Base-by-base conservation (phyloP, 1,140 invertebrate species). In the Bacillus rossius region DNA sequence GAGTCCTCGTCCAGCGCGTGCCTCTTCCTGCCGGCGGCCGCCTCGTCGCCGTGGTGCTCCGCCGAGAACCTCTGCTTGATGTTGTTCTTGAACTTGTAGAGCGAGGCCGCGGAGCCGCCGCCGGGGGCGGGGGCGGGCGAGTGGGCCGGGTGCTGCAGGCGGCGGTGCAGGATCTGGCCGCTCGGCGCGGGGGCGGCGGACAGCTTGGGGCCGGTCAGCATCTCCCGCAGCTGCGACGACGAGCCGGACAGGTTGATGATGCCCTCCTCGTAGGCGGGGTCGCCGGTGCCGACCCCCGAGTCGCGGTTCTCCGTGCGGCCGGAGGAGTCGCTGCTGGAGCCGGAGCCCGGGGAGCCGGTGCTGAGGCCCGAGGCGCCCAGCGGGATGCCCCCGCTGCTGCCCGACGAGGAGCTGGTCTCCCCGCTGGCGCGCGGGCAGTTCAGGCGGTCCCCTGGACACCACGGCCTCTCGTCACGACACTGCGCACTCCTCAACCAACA, bases 51-150 rank as follows among this genome's bases (percentile, higher is more conserved):
- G 22, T 38, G 17, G 25, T 50, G 43, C 45, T 71, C 71, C 38
- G 63, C 76, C 25, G 75, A 72, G 67, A 96, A 96, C 45, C 93
- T 78, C 68, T 94, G 86, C 63, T 95, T 94, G 59, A 97, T 96
- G 62, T 89, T 92, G 64, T 91, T 95, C 75, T 97, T 97, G 75
- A 95, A 96, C 75, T 97, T 96, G 76, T 96, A 96, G 4, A 49
- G 22, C 8, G 55, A 14, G 1, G 23, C 45, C 13, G 23, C 14
- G 10, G 54, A 26, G 0, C 7, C n/a, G 7, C 23, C 14, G 58
- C 51, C 49, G 59, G 17, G 62, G 60, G 60, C 67, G 61, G 41
- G 61, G 66, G 60, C 17, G 61, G 59, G 10, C 56, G 63, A 25
- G 8, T 71, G 66, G 55, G 71, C 29, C 29, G 10, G 29, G 29